Evolutionary conservation across 1,140 invertebrate genomes (phyloP).

Genomic region (Macrotrachela quadricornifera): DNA sequence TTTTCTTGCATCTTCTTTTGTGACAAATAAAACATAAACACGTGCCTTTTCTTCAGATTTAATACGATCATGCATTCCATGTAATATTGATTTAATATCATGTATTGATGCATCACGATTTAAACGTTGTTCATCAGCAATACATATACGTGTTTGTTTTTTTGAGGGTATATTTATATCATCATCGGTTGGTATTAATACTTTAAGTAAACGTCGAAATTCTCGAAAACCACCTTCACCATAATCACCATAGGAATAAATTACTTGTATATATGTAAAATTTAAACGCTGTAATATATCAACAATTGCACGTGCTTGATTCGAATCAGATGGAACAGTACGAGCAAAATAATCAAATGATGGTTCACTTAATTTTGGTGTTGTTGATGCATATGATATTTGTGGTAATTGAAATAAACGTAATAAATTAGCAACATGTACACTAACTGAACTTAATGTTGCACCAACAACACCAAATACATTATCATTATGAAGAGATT

Average conservation of each 20-base stretch:
- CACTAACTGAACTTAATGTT: conserved; percentile 34
- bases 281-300: conserved; percentile 48
- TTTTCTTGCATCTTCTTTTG: too few relatives aligned
- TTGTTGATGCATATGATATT: conserved; percentile 52
- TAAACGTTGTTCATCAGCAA: too few relatives aligned
- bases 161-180: too few relatives aligned
- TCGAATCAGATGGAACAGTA: conserved; percentile 45
- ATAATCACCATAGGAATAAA: conserved; percentile 49
- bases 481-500: conserved; percentile 15
- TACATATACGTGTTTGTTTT: too few relatives aligned
- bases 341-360: conserved; percentile 51
- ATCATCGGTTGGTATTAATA: too few relatives aligned
- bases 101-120: too few relatives aligned
- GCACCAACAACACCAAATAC: conserved; percentile 24
- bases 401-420: conserved; percentile 28
- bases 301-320: conserved; percentile 47
- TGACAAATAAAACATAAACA: too few relatives aligned
- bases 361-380: conserved; percentile 45
- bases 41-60: too few relatives aligned
- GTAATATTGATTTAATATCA: too few relatives aligned
- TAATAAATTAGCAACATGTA: conserved; percentile 15
- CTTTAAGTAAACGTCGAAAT: too few relatives aligned
- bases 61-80: too few relatives aligned
- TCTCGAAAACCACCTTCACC: too few relatives aligned
- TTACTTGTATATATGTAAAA: conserved; percentile 61